A percentile compares a stretch with the other conserved stretches of the same genome.
phyloP scores from a whole-genome alignment of 2,888 invertebrate species.

The Anorthoa munda region DNA sequence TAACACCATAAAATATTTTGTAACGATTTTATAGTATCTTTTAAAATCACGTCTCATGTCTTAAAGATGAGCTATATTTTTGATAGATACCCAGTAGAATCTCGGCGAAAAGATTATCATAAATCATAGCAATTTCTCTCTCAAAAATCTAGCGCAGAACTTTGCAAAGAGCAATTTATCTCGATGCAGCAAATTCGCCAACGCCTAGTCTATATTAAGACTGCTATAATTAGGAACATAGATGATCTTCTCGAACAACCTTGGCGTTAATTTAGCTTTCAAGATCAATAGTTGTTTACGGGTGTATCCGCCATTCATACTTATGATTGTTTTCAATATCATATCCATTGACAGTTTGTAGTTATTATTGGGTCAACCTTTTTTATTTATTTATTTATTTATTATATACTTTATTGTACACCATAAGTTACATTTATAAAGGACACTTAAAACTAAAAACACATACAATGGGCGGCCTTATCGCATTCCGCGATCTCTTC shows the following conservation, averaged over 20 bases:
- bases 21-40: not conserved
- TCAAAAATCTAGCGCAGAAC: conserved; percentile 27
- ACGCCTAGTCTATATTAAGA: conserved; percentile 62
- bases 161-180: conserved; percentile 37
- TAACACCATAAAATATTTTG: conserved; percentile 2
- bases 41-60: conserved; percentile 13
- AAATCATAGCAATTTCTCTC: conserved; percentile 30
- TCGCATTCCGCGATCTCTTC: too few relatives aligned
- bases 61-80: conserved; percentile 13
- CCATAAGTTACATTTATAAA: too few relatives aligned
- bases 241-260: conserved; percentile 64
- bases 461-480: too few relatives aligned
- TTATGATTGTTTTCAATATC: conserved; percentile 1
- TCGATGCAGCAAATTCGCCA: conserved; percentile 56
- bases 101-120: conserved; percentile 19
- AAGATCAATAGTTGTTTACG: conserved; percentile 65
- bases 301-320: conserved; percentile 44
- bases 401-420: too few relatives aligned
- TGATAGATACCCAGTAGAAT: conserved; percentile 36
- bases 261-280: conserved; percentile 64
- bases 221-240: conserved; percentile 63
- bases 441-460: too few relatives aligned
- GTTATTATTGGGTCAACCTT: not conserved
- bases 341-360: conserved; percentile 20
- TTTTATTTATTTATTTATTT: too few relatives aligned